Conservation (phyloP, 2,797 vertebrate species). For the Schizopygopsis pylzovi region DNA sequence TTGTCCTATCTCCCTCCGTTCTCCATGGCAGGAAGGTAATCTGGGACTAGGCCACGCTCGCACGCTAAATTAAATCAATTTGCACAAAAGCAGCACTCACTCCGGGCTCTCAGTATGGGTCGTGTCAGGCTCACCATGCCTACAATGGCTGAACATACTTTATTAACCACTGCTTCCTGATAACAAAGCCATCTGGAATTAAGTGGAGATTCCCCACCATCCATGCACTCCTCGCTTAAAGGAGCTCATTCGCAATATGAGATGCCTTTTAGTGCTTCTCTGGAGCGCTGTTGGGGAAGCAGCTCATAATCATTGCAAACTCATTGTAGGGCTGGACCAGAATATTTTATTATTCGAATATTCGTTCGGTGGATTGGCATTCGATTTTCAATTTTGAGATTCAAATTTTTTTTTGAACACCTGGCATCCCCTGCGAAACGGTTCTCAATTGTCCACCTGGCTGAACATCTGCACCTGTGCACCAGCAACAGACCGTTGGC, state of each 20-base stretch:
- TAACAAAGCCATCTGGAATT: slow-evolving; percentile 42
- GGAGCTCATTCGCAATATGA: slow-evolving; percentile 6
- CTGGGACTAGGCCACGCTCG: slow-evolving; percentile 13
- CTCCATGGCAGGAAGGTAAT: slow-evolving; percentile 33
- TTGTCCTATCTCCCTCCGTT: slow-evolving; percentile 12
- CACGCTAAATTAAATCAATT: slow-evolving; percentile 45
- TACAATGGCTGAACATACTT: slow-evolving; percentile 37
- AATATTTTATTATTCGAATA: no score
- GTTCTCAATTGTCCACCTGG: no score
- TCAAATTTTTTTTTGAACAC: no score
- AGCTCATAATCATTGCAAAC: no score
- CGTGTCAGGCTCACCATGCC: slow-evolving; percentile 13
- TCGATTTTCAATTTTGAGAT: no score
- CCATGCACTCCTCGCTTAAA: not conserved
- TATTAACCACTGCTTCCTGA: slow-evolving; percentile 35
- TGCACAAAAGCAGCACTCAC: slow-evolving; percentile 45
- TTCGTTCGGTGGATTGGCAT: no score
- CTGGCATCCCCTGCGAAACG: no score
- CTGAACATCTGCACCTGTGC: no score
- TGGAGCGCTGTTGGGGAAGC: no score
- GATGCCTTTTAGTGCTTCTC: not conserved
- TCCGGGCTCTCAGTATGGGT: slow-evolving; percentile 14
- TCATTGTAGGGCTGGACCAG: no score
- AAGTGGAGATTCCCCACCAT: slow-evolving; percentile 22
- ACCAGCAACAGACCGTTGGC: no score